These are phyloP conservation scores for Melozone crissalis DNA, from an alignment of 2,113 vertebrate species.

Conservation along the genomic window DNA sequence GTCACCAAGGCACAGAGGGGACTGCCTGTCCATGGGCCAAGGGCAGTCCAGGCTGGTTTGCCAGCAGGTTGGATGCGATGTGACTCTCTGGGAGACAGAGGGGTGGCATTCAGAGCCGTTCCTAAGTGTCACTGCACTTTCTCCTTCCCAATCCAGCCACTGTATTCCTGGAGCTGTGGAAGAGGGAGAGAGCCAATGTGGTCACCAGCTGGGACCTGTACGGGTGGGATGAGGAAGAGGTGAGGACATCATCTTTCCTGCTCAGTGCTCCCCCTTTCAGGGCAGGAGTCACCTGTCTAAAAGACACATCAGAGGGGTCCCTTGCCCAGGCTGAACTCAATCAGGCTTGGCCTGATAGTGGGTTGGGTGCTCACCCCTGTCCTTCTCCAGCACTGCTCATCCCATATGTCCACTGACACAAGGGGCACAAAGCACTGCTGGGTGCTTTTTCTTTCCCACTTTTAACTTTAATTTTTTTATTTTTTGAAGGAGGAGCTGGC, in stretches of 20 bases:
- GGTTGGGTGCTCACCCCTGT: not conserved
- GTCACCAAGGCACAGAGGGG: not conserved
- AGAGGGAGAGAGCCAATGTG: slow-evolving; percentile 77
- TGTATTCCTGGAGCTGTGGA: slow-evolving; percentile 93
- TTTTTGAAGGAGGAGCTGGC: slow-evolving; percentile 86
- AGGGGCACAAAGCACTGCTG: not conserved
- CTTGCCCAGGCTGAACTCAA: not conserved
- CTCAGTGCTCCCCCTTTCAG: accelerated
- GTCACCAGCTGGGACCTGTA: slow-evolving; percentile 84
- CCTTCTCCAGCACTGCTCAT: not conserved
- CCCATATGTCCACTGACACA: not conserved
- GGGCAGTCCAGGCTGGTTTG: not conserved
- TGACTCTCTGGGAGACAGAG: accelerated
- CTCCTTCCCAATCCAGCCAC: slow-evolving; percentile 78
- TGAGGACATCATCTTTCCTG: slow-evolving; percentile 41
- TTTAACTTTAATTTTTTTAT: not conserved
- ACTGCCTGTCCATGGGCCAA: not conserved
- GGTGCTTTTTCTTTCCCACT: not conserved
- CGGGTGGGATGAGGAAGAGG: slow-evolving; percentile 91
- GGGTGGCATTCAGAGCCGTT: not conserved
- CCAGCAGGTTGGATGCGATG: not conserved
- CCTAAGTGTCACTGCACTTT: not conserved
- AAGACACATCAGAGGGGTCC: not conserved
- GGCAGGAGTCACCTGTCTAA: not conserved
- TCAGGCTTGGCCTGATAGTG: not conserved